phyloP scores from a whole-genome alignment of 2,797 vertebrate genomes.

The Gymnocypris eckloni region DNA sequence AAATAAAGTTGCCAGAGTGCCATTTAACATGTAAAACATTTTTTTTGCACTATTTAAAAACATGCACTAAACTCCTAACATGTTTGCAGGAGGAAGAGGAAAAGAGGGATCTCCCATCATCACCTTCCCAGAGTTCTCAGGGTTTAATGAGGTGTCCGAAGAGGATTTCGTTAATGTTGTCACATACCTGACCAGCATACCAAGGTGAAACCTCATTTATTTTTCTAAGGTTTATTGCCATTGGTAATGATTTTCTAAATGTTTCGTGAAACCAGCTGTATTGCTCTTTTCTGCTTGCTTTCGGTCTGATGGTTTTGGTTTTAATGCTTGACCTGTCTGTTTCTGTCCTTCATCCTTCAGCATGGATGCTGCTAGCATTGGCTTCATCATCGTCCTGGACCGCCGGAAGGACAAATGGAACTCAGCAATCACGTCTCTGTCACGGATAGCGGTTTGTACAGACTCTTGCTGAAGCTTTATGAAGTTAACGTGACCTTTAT shows the following conservation, averaged over 20 bases:
- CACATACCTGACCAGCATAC: conserved; percentile 94
- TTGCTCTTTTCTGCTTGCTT: background rate
- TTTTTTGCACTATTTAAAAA: background rate
- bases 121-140: conserved; percentile 90
- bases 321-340: background rate
- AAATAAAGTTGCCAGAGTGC: background rate
- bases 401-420: conserved; percentile 96
- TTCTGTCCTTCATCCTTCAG: conserved; percentile 72
- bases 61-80: background rate
- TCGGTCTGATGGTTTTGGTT: background rate
- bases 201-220: conserved; percentile 79
- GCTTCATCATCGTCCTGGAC: conserved; percentile 94
- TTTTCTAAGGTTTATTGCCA: background rate
- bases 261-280: background rate
- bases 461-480: background rate
- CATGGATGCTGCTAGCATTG: conserved; percentile 93
- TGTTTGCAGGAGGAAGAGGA: conserved; percentile 85
- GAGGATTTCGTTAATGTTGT: conserved; percentile 94
- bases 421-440: conserved; percentile 90
- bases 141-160: conserved; percentile 89
- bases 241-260: background rate
- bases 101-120: conserved; percentile 93
- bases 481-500: background rate
- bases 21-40: background rate
- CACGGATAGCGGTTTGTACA: conserved; percentile 88